Percentiles rank a stretch among this genome's conserved stretches.
Evolutionary conservation across 2,113 vertebrate genomes (phyloP).

Genomic region (Neotragus pygmaeus): DNA sequence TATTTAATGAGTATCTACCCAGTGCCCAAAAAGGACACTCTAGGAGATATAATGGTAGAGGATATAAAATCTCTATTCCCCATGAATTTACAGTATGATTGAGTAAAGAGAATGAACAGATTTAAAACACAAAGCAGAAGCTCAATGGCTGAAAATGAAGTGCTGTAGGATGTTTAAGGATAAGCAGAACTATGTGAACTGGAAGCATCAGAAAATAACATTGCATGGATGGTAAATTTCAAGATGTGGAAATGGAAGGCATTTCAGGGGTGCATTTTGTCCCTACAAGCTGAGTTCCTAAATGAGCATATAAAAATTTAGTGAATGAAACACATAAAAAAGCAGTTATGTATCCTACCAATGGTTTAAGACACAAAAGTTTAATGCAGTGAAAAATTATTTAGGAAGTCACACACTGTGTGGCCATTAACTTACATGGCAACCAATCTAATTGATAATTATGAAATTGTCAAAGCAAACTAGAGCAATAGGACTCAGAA

Average conservation of each 20-base stretch:
- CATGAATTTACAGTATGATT: neutral
- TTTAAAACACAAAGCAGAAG: neutral
- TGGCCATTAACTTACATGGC: neutral
- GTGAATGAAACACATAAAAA: neutral
- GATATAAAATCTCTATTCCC: neutral
- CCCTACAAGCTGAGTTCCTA: neutral
- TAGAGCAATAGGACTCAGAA: neutral
- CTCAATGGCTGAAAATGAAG: neutral
- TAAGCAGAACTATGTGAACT: neutral
- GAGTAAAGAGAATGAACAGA: neutral
- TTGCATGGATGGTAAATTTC: neutral
- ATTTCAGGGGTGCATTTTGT: neutral
- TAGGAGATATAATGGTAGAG: neutral
- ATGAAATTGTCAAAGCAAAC: neutral
- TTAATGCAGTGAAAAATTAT: neutral
- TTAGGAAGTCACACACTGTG: neutral
- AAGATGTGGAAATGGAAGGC: neutral
- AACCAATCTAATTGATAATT: neutral
- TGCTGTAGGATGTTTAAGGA: neutral
- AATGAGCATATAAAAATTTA: neutral
- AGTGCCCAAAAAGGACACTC: neutral
- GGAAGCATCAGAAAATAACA: neutral
- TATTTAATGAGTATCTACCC: slow-evolving; percentile 48
- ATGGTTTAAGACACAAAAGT: neutral
- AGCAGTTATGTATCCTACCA: neutral